phyloP scores from a whole-genome alignment of 2,113 vertebrate genomes.

The Phyllostomus hastatus region DNA sequence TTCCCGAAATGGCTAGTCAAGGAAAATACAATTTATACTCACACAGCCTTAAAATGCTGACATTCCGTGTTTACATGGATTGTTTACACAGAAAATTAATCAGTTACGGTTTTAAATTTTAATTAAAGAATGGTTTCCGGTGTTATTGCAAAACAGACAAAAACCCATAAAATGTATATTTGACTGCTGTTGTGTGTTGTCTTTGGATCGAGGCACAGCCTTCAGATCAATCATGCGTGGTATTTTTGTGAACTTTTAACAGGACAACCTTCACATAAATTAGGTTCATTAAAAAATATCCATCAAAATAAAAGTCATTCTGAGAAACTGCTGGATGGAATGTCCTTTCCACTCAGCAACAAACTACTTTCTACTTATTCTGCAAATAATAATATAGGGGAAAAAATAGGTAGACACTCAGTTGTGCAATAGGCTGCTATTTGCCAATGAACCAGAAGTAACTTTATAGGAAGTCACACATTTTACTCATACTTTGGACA shows the following conservation, averaged over 20 bases:
- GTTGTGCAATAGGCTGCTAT: background rate
- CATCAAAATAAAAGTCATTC: conserved; percentile 83
- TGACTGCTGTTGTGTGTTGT: conserved; percentile 82
- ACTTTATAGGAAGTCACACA: background rate
- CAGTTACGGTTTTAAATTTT: conserved; percentile 90
- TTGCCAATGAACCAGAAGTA: conserved; percentile 19
- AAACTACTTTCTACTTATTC: conserved; percentile 62
- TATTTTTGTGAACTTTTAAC: conserved; percentile 82
- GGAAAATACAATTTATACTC: conserved; percentile 79
- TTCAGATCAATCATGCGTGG: conserved; percentile 81
- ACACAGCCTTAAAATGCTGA: conserved; percentile 81
- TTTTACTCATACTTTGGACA: conserved; percentile 33
- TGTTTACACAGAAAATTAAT: conserved; percentile 89
- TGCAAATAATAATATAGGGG: conserved; percentile 34
- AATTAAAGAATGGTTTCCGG: conserved; percentile 87
- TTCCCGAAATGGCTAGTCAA: conserved; percentile 46
- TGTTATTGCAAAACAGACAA: conserved; percentile 87
- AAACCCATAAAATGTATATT: conserved; percentile 86
- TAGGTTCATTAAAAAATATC: conserved; percentile 75
- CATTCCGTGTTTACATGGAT: conserved; percentile 82
- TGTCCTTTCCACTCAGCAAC: conserved; percentile 74
- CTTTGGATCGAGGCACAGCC: conserved; percentile 80
- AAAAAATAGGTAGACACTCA: background rate
- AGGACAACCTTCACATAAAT: conserved; percentile 80
- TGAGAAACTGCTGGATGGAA: conserved; percentile 71